phyloP scores from a whole-genome alignment of 2,113 vertebrate species.

The Motacilla tschutschensis region DNA sequence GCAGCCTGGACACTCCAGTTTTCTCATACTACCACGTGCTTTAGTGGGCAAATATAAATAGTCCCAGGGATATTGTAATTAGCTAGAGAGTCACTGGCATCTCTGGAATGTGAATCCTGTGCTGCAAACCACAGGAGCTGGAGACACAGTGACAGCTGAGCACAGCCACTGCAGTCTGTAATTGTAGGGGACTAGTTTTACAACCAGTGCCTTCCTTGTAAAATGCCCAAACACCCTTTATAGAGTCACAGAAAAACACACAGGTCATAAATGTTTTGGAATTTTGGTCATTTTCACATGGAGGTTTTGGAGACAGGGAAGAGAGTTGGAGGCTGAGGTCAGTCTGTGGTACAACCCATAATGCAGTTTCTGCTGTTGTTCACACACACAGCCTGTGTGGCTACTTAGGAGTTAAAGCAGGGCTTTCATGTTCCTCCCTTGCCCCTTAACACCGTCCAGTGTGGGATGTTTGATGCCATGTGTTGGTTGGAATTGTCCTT shows the following conservation, averaged over 20 bases:
- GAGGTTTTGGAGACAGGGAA: not conserved
- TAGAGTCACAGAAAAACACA: not conserved
- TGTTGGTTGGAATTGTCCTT: not conserved
- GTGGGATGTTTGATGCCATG: not conserved
- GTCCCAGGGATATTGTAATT: constrained; percentile 41
- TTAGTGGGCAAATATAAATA: constrained; percentile 28
- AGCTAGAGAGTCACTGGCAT: constrained; percentile 16
- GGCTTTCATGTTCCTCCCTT: not conserved
- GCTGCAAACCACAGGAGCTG: not conserved
- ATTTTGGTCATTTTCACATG: not conserved
- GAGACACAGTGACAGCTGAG: constrained; percentile 20
- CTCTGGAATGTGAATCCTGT: constrained; percentile 9
- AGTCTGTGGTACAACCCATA: not conserved
- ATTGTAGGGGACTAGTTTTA: constrained; percentile 31
- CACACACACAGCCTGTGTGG: accelerated
- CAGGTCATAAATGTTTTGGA: not conserved
- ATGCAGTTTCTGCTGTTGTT: not conserved
- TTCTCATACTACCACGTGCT: not conserved
- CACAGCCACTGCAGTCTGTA: not conserved
- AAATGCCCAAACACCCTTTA: not conserved
- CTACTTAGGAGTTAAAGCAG: not conserved
- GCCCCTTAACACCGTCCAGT: not conserved
- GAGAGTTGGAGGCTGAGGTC: not conserved
- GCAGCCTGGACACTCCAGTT: not conserved
- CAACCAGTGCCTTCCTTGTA: not conserved